A percentile compares a stretch with the other conserved stretches of the same genome.
phyloP scores from a whole-genome alignment of 2,797 vertebrate genomes.

The Leptodactylus fallax region DNA sequence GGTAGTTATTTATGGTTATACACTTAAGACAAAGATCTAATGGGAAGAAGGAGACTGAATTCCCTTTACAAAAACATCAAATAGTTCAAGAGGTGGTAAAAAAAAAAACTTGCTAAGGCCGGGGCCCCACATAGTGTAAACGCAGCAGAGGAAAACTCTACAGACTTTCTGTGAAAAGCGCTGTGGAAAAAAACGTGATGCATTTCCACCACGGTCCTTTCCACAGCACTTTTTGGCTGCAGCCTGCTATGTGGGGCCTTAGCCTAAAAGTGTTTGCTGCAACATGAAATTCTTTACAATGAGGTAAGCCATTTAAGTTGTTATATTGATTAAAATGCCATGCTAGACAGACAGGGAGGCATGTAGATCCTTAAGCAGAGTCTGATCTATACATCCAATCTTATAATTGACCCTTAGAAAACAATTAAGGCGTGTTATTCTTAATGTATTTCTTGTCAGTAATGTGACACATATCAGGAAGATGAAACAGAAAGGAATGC shows the following conservation, averaged over 20 bases:
- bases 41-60: background rate
- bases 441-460: background rate
- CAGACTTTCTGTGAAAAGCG: too few species aligned
- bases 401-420: background rate
- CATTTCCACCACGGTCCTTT: too few species aligned
- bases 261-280: background rate
- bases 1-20: background rate
- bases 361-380: background rate
- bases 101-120: too few species aligned
- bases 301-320: background rate
- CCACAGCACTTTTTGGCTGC: too few species aligned
- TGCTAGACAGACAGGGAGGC: background rate
- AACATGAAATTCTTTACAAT: background rate
- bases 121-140: too few species aligned
- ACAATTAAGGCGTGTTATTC: too few species aligned
- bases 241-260: too few species aligned
- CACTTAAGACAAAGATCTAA: background rate
- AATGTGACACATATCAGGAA: conserved; percentile 11
- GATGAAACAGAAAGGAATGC: conserved; percentile 11
- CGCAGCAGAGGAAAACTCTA: too few species aligned
- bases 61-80: background rate
- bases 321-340: background rate
- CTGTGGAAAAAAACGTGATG: too few species aligned
- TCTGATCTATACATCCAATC: conserved; percentile 2
- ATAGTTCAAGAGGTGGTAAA: background rate